Evolutionary conservation across 1,140 invertebrate species (phyloP), one percentile per base, ranked within the genome.

Genomic region (Drosophila micromelanica): DNA sequence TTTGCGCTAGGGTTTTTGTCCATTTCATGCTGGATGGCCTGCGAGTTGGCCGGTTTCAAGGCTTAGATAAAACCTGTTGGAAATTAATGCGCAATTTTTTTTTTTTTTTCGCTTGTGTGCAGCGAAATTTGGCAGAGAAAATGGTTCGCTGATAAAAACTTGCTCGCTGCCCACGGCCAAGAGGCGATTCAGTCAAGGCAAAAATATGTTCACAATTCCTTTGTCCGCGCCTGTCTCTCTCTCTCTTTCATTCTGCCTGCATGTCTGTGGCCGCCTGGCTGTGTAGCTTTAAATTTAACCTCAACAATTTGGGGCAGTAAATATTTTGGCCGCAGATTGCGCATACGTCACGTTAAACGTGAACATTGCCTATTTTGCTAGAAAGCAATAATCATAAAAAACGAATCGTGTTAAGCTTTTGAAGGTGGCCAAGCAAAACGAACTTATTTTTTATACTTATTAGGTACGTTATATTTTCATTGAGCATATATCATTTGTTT

Each of bases 301-400:
- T 89, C 76, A 79, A 59, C 69, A 71, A 62, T 86, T 80, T 74
- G 69, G 76, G 52, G 43, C 65, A 61, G 49, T 55, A 69, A 87
- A 62, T 72, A 71, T 76, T 70, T 69, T 67, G 20, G 32, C 40
- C 55, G 48, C 56, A 67, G 62, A 60, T 75, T 62, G 45, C 72
- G 59, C 61, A 62, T 79, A 68, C 69, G 63, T 79, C 65, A 73
- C 65, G 70, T 78, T 35, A 35, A 35, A 73, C 65, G 60, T 27
- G 30, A 61, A 63, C 49, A 42, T 62, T 30, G 9, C 37, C 35
- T 23, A 35, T 54, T 27, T 52, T 32, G 17, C 35, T 38, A 43
- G 37, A 23, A 23, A 20, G 64, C 65, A 65, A 89, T 81, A 79
- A 72, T 79, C 72, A 75, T 87, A 79, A 89, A 82, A 82, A 80